Evolutionary conservation across 2,888 invertebrate species (phyloP).

Genomic region (Phyllotreta striolata): DNA sequence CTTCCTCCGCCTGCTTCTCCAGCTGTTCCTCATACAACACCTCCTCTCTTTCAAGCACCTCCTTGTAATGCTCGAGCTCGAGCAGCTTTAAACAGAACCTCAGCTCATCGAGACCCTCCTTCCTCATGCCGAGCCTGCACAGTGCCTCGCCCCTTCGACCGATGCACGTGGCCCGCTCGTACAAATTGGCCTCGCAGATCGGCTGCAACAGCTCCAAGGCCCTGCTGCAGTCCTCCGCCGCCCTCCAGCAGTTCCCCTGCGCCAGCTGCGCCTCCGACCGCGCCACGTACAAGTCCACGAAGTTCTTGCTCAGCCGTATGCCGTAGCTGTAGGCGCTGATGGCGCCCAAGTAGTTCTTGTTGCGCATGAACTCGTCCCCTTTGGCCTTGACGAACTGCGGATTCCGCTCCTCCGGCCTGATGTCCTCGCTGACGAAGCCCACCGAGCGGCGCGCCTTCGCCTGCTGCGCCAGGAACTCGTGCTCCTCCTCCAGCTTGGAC

Average conservation of each 20-base stretch:
- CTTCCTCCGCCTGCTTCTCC: conserved; percentile 7
- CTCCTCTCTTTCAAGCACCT: conserved; percentile 43
- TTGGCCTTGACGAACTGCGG: conserved; percentile 84
- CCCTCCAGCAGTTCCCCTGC: conserved; percentile 71
- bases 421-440: conserved; percentile 76
- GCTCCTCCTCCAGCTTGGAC: conserved; percentile 74
- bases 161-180: conserved; percentile 76
- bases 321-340: conserved; percentile 84
- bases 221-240: conserved; percentile 67
- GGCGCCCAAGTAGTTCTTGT: conserved; percentile 79
- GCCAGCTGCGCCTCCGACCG: conserved; percentile 83
- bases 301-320: conserved; percentile 74
- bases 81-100: conserved; percentile 75
- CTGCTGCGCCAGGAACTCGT: conserved; percentile 83
- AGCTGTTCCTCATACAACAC: background rate
- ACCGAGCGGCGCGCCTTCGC: conserved; percentile 73
- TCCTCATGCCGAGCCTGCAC: conserved; percentile 72
- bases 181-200: conserved; percentile 73
- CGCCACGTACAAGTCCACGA: conserved; percentile 77
- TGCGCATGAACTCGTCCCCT: conserved; percentile 79
- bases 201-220: conserved; percentile 81
- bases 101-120: conserved; percentile 77
- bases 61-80: conserved; percentile 68
- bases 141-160: conserved; percentile 79
- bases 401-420: conserved; percentile 81